Evolutionary conservation across 2,888 invertebrate genomes (phyloP), one percentile per base, ranked within the genome.

Genomic region (Acrobasis repandana): DNA sequence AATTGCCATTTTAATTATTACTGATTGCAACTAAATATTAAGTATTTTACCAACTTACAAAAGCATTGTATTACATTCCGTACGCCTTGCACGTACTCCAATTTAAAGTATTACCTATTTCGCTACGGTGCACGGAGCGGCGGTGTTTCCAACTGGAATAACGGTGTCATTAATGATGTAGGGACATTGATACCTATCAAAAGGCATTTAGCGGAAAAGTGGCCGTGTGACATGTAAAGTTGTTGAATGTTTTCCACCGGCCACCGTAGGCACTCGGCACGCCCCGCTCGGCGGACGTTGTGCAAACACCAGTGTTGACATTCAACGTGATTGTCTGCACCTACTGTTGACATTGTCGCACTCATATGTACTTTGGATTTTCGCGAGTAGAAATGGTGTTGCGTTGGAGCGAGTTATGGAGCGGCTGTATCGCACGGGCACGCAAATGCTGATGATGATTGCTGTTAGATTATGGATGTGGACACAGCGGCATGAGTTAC

Each of bases 291-390:
- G 11, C 34, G 51, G 2, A 9, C 9, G 50, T 52, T 52, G 52
- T 54, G 18, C 38, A 54, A 54, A 54, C 54, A 54, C 14, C 5
- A 11, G 14, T 54, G 54, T 54, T 54, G 38, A 54, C 54, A 54
- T 15, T 43, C 14, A 14, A 38, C 20, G 43, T 38, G 54, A 54
- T 54, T 54, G 54, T 54, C 54, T 43, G 54, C 38, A 38, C 52
- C 34, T 54, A 54, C 6, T 54, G 38, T 54, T 54, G 36, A 54
- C 54, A 54, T 38, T 54, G 54, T 54, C 38, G 52, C 52, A 50
- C 50, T 50, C 34, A 18, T 52, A 54, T 54, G 54, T 54, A 54
- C 54, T 54, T 54, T 38, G 36, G 38, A 20, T 54, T 54, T 54
- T 54, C 54, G 54, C 52, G 52, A 20, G 20, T 54, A 18, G 18